Evolutionary conservation across 2,113 vertebrate species (phyloP), one percentile per base, ranked within the genome.

Genomic region (Callocephalon fimbriatum): DNA sequence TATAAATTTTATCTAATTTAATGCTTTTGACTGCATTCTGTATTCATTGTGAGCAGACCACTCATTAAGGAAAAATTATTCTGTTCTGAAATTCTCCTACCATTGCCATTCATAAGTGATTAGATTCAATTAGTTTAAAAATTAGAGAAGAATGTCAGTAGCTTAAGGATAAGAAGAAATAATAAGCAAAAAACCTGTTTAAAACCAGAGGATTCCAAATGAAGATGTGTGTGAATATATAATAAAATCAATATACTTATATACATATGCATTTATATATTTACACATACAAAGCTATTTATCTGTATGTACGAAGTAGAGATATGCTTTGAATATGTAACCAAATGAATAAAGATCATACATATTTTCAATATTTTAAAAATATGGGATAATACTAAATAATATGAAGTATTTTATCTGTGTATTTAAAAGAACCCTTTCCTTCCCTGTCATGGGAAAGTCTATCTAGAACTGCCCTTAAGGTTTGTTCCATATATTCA

Each of bases 61-160:
- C 50, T 89, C 77, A 72, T 93, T 68, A 91, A 91, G 32, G 38
- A 78, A 91, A 87, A 91, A 87, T 21, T 86, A 85, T 67, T 67
- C 59, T 44, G 29, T 81, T 85, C 48, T 87, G 38, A 53, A 78
- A 79, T 95, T 85, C 73, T 94, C 47, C 48, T 75, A 19, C 37
- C 44, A n/a, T 35, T 56, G 21, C 48, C 40, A 53, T 81, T 95
- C 77, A 65, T 32, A 95, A 81, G 25, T 74, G 56, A 87, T 93
- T 93, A 88, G 31, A 86, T 92, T 87, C 86, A 91, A 82, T 63
- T n/a, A 40, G 29, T 72, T 94, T 63, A 78, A 78, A 87, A 91
- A 75, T 94, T 75, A 82, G 22, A 31, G n/a, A 67, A 50, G 18
- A 40, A 40, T 73, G 40, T 73, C 38, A 31, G 59, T 35, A 59